A percentile compares a stretch with the other conserved stretches of the same genome.
phyloP scores from a whole-genome alignment of 2,888 invertebrate species.

The Girardia tigrina region DNA sequence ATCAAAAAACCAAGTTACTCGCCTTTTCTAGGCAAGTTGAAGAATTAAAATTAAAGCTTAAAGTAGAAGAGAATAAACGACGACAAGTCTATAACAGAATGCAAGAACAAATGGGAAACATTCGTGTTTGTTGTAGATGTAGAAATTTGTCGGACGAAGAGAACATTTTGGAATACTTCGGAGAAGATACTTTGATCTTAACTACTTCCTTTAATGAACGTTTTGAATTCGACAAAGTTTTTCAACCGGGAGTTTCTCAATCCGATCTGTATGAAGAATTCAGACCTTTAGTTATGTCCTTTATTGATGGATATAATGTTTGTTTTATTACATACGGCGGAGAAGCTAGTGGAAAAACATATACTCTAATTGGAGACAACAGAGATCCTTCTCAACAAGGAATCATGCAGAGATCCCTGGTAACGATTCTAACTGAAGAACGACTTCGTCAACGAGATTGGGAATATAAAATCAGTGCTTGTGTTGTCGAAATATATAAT shows the following conservation, averaged over 20 bases:
- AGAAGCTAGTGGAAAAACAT: slow-evolving; percentile 35
- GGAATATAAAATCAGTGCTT: slow-evolving; percentile 24
- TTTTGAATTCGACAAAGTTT: slow-evolving; percentile 28
- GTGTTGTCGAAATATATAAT: slow-evolving; percentile 30
- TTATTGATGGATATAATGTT: slow-evolving; percentile 35
- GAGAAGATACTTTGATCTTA: background rate
- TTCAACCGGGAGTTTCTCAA: slow-evolving; percentile 21
- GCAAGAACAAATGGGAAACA: slow-evolving; percentile 30
- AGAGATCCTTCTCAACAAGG: slow-evolving; percentile 16
- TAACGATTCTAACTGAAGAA: slow-evolving; percentile 16
- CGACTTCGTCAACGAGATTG: background rate
- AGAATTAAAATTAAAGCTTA: slow-evolving; percentile 1
- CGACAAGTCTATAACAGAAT: slow-evolving; percentile 12
- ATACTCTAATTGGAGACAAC: slow-evolving; percentile 31
- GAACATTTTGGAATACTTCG: background rate
- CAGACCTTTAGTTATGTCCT: slow-evolving; percentile 31
- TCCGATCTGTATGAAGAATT: slow-evolving; percentile 31
- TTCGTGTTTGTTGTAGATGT: slow-evolving; percentile 26
- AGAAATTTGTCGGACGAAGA: slow-evolving; percentile 19
- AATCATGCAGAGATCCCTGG: slow-evolving; percentile 24
- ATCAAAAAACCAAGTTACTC: background rate
- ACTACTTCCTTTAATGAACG: slow-evolving; percentile 28
- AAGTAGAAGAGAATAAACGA: background rate
- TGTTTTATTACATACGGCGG: slow-evolving; percentile 35
- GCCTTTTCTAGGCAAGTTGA: slow-evolving; percentile 12